Evolutionary conservation across 2,888 invertebrate genomes (phyloP), one percentile per base, ranked within the genome.

Genomic region (Uropetala carovei): DNA sequence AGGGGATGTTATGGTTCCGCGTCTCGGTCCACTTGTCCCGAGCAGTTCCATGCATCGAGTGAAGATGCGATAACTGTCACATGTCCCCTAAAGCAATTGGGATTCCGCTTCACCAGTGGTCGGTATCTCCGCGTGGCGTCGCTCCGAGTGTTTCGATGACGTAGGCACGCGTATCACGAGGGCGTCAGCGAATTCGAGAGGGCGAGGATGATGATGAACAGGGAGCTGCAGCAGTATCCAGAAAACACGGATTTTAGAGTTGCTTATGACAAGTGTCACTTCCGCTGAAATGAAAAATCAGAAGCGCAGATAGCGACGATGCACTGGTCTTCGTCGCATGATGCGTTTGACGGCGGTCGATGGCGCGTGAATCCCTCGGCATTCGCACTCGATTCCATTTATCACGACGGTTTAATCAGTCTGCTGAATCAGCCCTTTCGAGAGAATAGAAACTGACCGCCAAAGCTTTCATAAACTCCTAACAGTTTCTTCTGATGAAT

Each of bases 41-140:
- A n/a, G 13, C 18, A 2, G 18, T 43, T 64, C 43, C 89, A 43
- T 30, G 18, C 43, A 43, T n/a, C 43, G 68, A 89, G 89, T 89
- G 89, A 89, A 86, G 86, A 86, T 86, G 86, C 86, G 86, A 86
- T 86, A 64, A 86, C 86, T 89, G 64, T 68, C 89, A 68, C 64
- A 22, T 22, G 68, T 68, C 89, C 60, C 89, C 64, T 43, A 10
- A 60, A 43, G 89, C 64, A 30, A 89, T 89, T 16, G 89, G 27
- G 60, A 86, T 86, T 86, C 22, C 22, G 85, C 85, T 22, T 59
- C 27, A 57, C 84, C n/a, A 18, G 58, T 8, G 16, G 14, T 57
- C 68, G 43, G 18, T 89, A 59, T 59, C 86, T 60, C 64, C 43
- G 59, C 89, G 43, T 11, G 43, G 22, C 86, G 59, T 4, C 59